Percentiles rank a stretch among this genome's conserved stretches.
phyloP scores from a whole-genome alignment of 1,140 invertebrate species.

The Apocrypta bakeri region DNA sequence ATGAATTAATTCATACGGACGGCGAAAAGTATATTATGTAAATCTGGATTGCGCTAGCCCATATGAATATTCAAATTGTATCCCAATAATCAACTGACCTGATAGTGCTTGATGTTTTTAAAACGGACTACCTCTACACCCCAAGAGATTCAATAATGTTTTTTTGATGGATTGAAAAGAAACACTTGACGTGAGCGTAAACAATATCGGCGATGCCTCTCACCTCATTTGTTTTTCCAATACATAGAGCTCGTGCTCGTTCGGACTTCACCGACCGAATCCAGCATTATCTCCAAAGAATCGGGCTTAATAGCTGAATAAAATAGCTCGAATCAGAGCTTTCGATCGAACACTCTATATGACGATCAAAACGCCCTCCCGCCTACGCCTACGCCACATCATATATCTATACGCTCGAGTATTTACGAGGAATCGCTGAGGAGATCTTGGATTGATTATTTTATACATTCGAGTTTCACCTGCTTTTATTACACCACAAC shows the following conservation, averaged over 20 bases:
- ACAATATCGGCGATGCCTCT: too few relatives aligned
- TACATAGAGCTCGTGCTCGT: too few relatives aligned
- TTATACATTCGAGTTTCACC: not conserved
- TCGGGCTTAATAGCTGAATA: not conserved
- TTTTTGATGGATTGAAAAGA: not conserved
- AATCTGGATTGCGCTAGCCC: not conserved
- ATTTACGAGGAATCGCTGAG: not conserved
- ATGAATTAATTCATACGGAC: not conserved
- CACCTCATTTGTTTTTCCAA: too few relatives aligned
- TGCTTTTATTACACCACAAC: not conserved
- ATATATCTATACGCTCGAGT: not conserved
- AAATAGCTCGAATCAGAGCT: not conserved
- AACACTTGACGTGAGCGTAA: too few relatives aligned
- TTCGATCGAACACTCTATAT: not conserved
- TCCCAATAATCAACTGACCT: too few relatives aligned
- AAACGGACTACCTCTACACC: too few relatives aligned
- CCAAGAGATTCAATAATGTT: not conserved
- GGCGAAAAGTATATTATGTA: not conserved
- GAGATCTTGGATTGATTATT: constrained; percentile 6
- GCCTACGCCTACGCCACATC: not conserved
- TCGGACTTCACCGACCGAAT: too few relatives aligned
- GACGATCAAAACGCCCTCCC: not conserved
- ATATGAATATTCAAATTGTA: not conserved
- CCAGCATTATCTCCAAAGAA: not conserved
- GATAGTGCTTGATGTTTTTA: not conserved